Conservation (phyloP, 2,797 vertebrate species). For the Peromyscus nudipes region DNA sequence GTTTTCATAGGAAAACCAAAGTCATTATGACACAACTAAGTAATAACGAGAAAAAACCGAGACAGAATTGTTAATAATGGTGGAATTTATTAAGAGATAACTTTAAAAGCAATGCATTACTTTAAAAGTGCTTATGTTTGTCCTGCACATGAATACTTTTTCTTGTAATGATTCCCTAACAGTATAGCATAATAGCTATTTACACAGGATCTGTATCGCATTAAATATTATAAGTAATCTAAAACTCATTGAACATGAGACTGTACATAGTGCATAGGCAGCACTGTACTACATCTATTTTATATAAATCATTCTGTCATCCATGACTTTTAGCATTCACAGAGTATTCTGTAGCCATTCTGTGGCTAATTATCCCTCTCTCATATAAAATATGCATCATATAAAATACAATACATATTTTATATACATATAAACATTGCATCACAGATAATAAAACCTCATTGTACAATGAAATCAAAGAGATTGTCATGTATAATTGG, state of each 20-base stretch:
- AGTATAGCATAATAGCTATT: not conserved
- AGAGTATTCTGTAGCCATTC: not conserved
- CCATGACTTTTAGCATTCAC: not conserved
- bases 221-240: not conserved
- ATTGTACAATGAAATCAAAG: not conserved
- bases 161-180: not conserved
- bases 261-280: not conserved
- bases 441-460: not conserved
- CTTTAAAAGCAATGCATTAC: not conserved
- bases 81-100: not conserved
- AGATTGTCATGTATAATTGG: not conserved
- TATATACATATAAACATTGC: not conserved
- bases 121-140: not conserved
- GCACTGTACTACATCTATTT: not conserved
- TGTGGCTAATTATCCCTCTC: not conserved
- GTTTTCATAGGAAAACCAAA: slow-evolving; percentile 17
- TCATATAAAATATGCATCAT: not conserved
- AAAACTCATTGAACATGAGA: not conserved
- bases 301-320: too few relatives aligned
- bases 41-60: not conserved
- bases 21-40: not conserved
- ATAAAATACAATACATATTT: not conserved
- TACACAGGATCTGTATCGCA: not conserved
- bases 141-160: not conserved
- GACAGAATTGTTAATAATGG: slow-evolving; percentile 18